Base-by-base conservation (phyloP, 1,140 invertebrate species). In the Eulimnadia texana region DNA sequence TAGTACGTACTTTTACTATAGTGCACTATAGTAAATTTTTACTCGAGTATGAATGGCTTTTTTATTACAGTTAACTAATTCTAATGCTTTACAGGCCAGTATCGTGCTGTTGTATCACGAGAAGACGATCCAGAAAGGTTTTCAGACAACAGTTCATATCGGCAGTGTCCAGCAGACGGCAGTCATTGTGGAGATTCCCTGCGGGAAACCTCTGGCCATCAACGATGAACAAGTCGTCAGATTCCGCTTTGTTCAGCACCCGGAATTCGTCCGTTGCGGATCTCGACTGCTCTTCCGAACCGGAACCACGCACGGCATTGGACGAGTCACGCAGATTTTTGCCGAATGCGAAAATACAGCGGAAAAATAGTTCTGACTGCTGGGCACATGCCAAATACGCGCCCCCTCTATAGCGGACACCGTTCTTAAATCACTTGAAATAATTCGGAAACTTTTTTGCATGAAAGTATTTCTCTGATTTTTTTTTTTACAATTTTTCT, bases 101-200 rank as follows among this genome's bases (percentile, higher is more conserved):
- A 84, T 98, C 2, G 83, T 84, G 33, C 81, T 97, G 3, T 75
- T 96, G 9, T 88, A 85, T 66, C 91, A 96, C 72, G 78, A 83
- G 0, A 89, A 82, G 1, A 81, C 82, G 22, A 93, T 97, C 63
- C 84, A 82, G 64, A 81, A 80, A 3, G 92, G 92, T 19, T 96
- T 93, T 74, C 91, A 97, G 78, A 86, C 89, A 24, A 95, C 92
- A 0, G 84, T 98, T 2, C 90, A 97, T 70, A 88, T 97, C 62
- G 93, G 91, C 1, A 97, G 93, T 70, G 88, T 98, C 16, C 75
- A 92, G 10, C 95, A 98, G 75, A 97, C 93, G 0, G 93, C 90
- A 20, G 84, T 95, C 22, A 83, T 94, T 23, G 82, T 81, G 52
- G 82, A 79, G 19, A 85, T 86, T 66, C 77, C 82, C 73, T 77